phyloP scores from a whole-genome alignment of 2,888 invertebrate species.

The Idaea aversata region DNA sequence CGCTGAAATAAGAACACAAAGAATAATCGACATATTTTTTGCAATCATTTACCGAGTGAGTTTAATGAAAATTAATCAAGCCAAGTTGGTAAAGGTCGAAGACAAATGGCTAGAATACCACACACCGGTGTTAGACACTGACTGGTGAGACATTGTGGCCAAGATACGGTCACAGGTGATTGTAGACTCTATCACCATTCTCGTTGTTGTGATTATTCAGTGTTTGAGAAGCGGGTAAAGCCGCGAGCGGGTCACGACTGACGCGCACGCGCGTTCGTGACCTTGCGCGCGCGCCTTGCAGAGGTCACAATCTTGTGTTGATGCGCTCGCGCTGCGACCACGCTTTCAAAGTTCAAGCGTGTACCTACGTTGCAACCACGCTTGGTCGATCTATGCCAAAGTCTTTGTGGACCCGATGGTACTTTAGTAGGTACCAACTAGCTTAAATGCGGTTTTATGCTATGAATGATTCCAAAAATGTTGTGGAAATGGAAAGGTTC shows the following conservation, averaged over 20 bases:
- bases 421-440: neutral
- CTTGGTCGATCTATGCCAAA: constrained; percentile 14
- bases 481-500: neutral
- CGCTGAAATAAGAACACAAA: neutral
- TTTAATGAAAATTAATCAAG: neutral
- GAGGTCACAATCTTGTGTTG: constrained; percentile 74
- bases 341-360: constrained; percentile 51
- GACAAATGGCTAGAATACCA: constrained; percentile 45
- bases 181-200: constrained; percentile 64
- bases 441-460: neutral
- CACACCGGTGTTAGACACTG: constrained; percentile 41
- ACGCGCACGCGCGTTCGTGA: constrained; percentile 79
- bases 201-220: constrained; percentile 55
- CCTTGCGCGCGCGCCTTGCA: constrained; percentile 75
- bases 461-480: neutral
- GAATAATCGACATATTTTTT: neutral
- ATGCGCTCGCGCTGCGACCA: constrained; percentile 60
- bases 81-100: constrained; percentile 12
- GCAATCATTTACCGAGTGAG: neutral
- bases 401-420: neutral
- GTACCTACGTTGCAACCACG: constrained; percentile 20
- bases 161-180: constrained; percentile 42
- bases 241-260: constrained; percentile 78
- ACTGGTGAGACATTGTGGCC: constrained; percentile 50
- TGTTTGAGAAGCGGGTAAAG: constrained; percentile 45